Evolutionary conservation across 1,140 invertebrate genomes (phyloP).

Genomic region (Oedothorax gibbosus): DNA sequence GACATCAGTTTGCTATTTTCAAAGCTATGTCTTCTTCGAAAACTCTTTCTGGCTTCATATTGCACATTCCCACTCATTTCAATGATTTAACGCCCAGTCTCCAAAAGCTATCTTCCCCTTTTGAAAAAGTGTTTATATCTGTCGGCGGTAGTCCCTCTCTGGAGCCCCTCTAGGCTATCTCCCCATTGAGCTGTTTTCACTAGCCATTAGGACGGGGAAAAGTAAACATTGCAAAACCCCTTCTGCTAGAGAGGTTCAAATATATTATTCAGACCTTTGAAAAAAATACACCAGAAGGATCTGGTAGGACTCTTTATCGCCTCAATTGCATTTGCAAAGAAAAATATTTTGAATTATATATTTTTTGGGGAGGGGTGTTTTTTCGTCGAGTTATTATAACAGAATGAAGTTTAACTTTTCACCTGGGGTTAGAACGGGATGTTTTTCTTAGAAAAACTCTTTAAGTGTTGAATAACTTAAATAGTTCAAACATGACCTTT

Average conservation of each 20-base stretch:
- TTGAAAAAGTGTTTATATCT: slow-evolving; percentile 37
- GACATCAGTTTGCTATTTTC: too few relatives aligned
- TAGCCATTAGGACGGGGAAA: slow-evolving; percentile 33
- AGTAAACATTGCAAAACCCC: slow-evolving; percentile 41
- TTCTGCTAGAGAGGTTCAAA: slow-evolving; percentile 42
- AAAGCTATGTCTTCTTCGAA: too few relatives aligned
- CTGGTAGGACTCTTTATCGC: slow-evolving; percentile 2
- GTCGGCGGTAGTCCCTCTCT: neutral
- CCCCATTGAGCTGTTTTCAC: slow-evolving; percentile 32
- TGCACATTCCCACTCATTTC: too few relatives aligned
- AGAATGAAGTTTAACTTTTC: too few relatives aligned
- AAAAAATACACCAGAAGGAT: slow-evolving; percentile 17
- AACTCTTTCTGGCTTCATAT: too few relatives aligned
- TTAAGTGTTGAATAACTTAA: too few relatives aligned
- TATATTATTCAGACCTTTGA: slow-evolving; percentile 42
- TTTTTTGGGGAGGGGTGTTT: too few relatives aligned
- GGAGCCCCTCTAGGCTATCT: slow-evolving; percentile 9
- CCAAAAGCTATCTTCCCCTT: neutral
- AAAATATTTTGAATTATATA: slow-evolving; percentile 48
- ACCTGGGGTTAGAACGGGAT: too few relatives aligned
- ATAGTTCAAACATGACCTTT: too few relatives aligned
- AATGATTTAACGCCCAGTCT: neutral
- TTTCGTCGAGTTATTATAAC: too few relatives aligned
- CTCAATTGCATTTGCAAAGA: slow-evolving; percentile 20
- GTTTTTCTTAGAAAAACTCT: too few relatives aligned